A percentile compares a stretch with the other conserved stretches of the same genome.
Evolutionary conservation across 2,888 invertebrate genomes (phyloP).

Genomic region (Branchipolynoe longqiensis): DNA sequence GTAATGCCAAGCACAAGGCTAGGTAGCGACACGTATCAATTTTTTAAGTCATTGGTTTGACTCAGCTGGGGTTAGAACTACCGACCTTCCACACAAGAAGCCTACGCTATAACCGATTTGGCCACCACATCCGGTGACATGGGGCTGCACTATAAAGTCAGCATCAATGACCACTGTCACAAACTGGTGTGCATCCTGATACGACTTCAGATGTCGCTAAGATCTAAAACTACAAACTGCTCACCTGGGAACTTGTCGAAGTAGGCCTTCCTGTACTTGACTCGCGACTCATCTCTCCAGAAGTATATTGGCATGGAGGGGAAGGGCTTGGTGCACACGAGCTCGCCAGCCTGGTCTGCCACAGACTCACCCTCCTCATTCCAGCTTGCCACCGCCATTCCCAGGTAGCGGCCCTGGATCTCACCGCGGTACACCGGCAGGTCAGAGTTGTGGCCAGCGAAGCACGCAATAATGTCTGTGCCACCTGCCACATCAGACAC

Average conservation of each 20-base stretch:
- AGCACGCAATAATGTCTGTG: slow-evolving; percentile 85
- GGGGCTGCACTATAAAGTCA: too few relatives aligned
- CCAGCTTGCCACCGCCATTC: slow-evolving; percentile 83
- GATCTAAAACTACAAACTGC: neutral
- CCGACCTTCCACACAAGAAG: too few relatives aligned
- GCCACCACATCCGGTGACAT: too few relatives aligned
- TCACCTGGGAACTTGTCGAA: slow-evolving; percentile 82
- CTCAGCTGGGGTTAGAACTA: too few relatives aligned
- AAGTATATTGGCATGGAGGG: slow-evolving; percentile 85
- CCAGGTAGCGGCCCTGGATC: slow-evolving; percentile 84
- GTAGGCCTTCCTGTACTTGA: slow-evolving; percentile 83
- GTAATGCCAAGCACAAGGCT: too few relatives aligned
- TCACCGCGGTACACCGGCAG: slow-evolving; percentile 84
- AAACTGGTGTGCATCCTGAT: too few relatives aligned
- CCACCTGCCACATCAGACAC: slow-evolving; percentile 83
- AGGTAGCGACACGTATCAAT: too few relatives aligned
- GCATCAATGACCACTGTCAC: too few relatives aligned
- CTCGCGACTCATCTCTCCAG: slow-evolving; percentile 82
- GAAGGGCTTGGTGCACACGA: slow-evolving; percentile 84
- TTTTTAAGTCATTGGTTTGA: too few relatives aligned
- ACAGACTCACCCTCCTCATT: slow-evolving; percentile 83
- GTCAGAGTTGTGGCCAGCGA: slow-evolving; percentile 83
- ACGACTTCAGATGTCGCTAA: too few relatives aligned
- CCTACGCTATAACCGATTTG: too few relatives aligned
- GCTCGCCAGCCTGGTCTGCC: slow-evolving; percentile 83